Conservation (phyloP, 1,140 invertebrate genomes). For the Panagrolaimus sp. region DNA sequence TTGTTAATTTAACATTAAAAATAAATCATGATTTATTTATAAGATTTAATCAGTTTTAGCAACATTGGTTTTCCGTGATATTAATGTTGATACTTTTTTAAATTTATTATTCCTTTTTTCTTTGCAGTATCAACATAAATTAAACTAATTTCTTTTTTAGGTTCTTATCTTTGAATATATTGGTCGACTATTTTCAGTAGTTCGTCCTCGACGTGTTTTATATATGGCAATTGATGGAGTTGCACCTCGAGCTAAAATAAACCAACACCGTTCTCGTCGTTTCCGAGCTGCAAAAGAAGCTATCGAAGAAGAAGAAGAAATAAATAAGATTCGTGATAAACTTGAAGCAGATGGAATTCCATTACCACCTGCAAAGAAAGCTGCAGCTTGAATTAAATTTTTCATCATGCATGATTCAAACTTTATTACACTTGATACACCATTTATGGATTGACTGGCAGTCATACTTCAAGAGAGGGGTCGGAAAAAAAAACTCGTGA, state of each 20-base stretch:
- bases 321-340: conserved; percentile 65
- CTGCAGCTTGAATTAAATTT: too few relatives aligned
- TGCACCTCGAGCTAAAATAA: conserved; percentile 74
- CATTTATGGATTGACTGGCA: conserved; percentile 93
- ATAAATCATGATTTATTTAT: too few relatives aligned
- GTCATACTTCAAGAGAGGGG: too few relatives aligned
- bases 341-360: conserved; percentile 71
- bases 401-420: conserved; percentile 99
- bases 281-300: conserved; percentile 94
- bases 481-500: too few relatives aligned
- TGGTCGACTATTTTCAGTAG: conserved; percentile 87
- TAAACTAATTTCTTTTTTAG: conserved; percentile 25
- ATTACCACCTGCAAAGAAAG: conserved; percentile 81
- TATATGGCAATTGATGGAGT: conserved; percentile 99
- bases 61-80: too few relatives aligned
- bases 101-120: too few relatives aligned
- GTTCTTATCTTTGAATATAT: conserved; percentile 92
- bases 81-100: too few relatives aligned
- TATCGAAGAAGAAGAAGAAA: conserved; percentile 79
- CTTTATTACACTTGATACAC: conserved; percentile 95
- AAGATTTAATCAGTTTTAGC: too few relatives aligned
- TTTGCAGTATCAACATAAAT: too few relatives aligned
- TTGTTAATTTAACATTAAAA: too few relatives aligned
- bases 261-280: conserved; percentile 91
- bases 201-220: conserved; percentile 83